Conservation (phyloP, 2,888 invertebrate genomes). For the Podotricha telesiphe region DNA sequence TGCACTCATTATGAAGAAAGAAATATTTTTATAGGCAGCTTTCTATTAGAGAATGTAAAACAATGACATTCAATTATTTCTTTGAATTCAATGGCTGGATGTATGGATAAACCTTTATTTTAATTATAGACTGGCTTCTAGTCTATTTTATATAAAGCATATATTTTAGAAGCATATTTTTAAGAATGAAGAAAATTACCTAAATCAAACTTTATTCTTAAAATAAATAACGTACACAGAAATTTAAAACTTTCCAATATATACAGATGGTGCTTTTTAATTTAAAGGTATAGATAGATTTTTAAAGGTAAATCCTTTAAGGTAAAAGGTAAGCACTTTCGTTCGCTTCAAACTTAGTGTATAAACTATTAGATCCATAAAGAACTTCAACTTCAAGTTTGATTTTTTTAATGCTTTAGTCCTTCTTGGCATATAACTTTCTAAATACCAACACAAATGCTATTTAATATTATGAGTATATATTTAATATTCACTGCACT, state of each 20-base stretch:
- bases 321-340: neutral
- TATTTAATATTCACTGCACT: too few species aligned
- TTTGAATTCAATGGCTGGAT: constrained; percentile 20
- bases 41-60: constrained; percentile 17
- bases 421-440: too few species aligned
- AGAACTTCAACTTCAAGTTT: neutral
- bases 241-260: too few species aligned
- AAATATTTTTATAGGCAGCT: constrained; percentile 13
- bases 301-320: too few species aligned
- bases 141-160: neutral
- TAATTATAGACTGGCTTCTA: constrained; percentile 7
- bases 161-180: too few species aligned
- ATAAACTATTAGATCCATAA: neutral
- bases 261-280: too few species aligned
- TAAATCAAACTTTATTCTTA: too few species aligned
- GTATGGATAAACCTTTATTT: constrained; percentile 9
- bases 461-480: too few species aligned
- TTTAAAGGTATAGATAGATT: too few species aligned
- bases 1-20: constrained; percentile 12
- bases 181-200: too few species aligned
- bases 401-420: neutral
- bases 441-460: too few species aligned
- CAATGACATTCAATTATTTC: constrained; percentile 27
- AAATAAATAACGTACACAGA: too few species aligned
- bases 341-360: neutral